These are phyloP conservation scores for Ctenomys sociabilis DNA, from an alignment of 2,113 vertebrate species.

Conservation along the genomic window DNA sequence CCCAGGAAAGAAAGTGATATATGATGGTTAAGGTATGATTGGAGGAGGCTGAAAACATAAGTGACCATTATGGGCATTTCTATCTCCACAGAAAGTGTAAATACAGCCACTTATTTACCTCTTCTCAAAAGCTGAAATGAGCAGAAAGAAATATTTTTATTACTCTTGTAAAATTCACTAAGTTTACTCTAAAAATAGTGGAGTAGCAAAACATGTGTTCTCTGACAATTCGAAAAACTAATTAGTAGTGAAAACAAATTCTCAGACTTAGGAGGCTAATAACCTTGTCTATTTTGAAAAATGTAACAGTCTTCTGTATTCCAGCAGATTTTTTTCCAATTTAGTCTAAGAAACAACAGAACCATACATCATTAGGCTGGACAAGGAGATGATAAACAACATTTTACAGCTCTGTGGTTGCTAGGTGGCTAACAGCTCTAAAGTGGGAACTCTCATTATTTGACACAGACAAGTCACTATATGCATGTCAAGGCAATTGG, in stretches of 20 bases:
- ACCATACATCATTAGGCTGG: conserved; percentile 71
- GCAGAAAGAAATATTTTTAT: neutral
- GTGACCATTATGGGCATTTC: neutral
- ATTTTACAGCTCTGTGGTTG: conserved; percentile 60
- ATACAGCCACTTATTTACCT: neutral
- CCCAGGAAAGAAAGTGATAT: neutral
- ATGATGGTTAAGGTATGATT: neutral
- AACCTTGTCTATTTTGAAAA: conserved; percentile 54
- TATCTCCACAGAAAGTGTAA: neutral
- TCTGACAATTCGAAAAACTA: conserved; percentile 57
- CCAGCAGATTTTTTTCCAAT: conserved; percentile 40
- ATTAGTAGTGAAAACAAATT: conserved; percentile 61
- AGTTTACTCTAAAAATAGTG: neutral
- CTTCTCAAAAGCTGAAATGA: conserved; percentile 1
- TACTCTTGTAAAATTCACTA: neutral
- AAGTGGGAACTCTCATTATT: conserved; percentile 75
- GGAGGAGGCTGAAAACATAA: neutral
- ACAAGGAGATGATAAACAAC: conserved; percentile 75
- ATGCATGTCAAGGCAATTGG: conserved; percentile 65
- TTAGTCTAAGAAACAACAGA: conserved; percentile 63
- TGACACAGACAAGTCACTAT: conserved; percentile 78
- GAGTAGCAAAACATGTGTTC: conserved; percentile 22
- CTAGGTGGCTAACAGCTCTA: conserved; percentile 74
- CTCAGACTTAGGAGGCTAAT: conserved; percentile 59
- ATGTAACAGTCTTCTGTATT: conserved; percentile 53